A percentile compares a stretch with the other conserved stretches of the same genome.
phyloP scores from a whole-genome alignment of 2,797 vertebrate genomes.

The Helostoma temminkii region DNA sequence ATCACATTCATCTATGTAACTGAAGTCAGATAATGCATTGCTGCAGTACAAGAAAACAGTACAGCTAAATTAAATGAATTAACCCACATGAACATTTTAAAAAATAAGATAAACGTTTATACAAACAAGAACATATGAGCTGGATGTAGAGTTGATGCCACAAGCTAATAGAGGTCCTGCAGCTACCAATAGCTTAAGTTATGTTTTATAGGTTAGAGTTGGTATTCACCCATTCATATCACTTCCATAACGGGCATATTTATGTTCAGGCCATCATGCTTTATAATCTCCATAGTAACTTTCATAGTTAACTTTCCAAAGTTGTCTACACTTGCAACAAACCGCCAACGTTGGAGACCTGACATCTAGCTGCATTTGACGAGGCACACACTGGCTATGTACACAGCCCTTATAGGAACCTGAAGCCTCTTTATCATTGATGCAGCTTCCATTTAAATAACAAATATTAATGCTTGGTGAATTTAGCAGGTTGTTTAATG shows the following conservation, averaged over 20 bases:
- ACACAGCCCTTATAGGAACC: too few species aligned
- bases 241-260: not conserved
- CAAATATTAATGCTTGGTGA: slow-evolving; percentile 23
- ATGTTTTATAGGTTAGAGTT: not conserved
- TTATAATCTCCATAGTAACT: not conserved
- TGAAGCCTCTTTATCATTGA: not conserved
- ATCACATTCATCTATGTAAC: slow-evolving; percentile 5
- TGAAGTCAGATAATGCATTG: slow-evolving; percentile 1
- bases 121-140: slow-evolving; percentile 30
- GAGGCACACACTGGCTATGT: not conserved
- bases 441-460: slow-evolving; percentile 27
- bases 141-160: not conserved
- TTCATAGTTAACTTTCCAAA: not conserved
- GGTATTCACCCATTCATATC: not conserved
- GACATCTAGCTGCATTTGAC: not conserved
- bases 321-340: not conserved
- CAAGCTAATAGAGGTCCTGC: not conserved
- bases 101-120: slow-evolving; percentile 23
- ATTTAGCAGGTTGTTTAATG: slow-evolving; percentile 32
- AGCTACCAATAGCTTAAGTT: not conserved
- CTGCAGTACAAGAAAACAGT: slow-evolving; percentile 12
- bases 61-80: not conserved
- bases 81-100: slow-evolving; percentile 12
- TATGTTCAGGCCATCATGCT: not conserved
- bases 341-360: not conserved